Evolutionary conservation across 2,113 vertebrate genomes (phyloP), one percentile per base, ranked within the genome.

Genomic region (Scomber japonicus): DNA sequence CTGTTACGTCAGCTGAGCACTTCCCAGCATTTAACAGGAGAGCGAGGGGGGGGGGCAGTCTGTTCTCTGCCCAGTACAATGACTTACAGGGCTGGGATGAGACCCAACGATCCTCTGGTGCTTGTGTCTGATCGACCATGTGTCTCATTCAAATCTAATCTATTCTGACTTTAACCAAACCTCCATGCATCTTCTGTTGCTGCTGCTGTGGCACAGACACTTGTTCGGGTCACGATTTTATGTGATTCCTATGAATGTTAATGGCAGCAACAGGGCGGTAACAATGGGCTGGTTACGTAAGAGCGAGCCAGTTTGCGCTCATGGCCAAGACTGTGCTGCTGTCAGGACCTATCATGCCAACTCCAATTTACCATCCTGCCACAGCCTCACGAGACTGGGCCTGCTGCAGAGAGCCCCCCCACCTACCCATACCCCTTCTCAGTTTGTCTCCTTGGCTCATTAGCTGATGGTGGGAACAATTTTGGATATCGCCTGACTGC

Each of bases 281-380:
- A 89, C 90, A 83, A 78, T 60, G 54, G 79, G 80, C 59, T 4
- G 24, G 67, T 94, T 93, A 91, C 75, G 27, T 92, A 92, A 93
- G 24, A 27, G 45, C 44, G n/a, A 85, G 21, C 62, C 83, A 49
- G 82, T 91, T 89, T 73, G 76, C 60, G 86, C 91, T 85, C 80
- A 30, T 80, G 86, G 88, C 85, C 78, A 83, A 70, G 79, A 73
- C 83, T 87, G 83, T 71, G 81, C 88, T 56, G 77, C 91, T 92
- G 88, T 92, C 92, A 80, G 74, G 74, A 82, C 56, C 74, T 10
- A 87, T 91, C 72, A 80, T 71, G 71, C 78, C 64, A 64, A 11
- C 56, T 71, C 60, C 46, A n/a, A 15, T 87, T 81, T 80, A 69
- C 79, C 77, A 21, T 76, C 74, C 48, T 69, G 81, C 79, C 51